These are phyloP conservation scores for Ptycholaimellus sp. DNA, from an alignment of 2,888 invertebrate genomes.

Conservation along the genomic window DNA sequence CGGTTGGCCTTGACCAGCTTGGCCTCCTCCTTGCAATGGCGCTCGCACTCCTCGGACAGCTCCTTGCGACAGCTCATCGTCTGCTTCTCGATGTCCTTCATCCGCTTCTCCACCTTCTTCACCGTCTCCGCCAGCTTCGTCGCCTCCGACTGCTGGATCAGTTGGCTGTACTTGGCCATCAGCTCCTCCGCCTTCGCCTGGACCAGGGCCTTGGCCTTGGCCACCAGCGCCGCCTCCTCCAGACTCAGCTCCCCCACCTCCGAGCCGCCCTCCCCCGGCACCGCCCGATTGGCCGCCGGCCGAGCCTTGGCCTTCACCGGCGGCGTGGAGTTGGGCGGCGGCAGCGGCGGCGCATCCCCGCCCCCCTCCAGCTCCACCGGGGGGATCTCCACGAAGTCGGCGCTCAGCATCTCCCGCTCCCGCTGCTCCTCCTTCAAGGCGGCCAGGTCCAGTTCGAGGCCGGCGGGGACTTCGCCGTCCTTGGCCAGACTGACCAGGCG, in stretches of 20 bases:
- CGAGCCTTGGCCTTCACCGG: too few relatives aligned
- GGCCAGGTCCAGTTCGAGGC: slow-evolving; percentile 3
- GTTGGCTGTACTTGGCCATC: slow-evolving; percentile 7
- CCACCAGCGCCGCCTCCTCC: not conserved
- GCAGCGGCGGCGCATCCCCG: not conserved
- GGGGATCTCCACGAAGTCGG: slow-evolving; percentile 4
- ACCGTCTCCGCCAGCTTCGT: slow-evolving; percentile 8
- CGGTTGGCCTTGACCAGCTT: slow-evolving; percentile 7
- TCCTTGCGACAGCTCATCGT: slow-evolving; percentile 9
- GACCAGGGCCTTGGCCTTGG: slow-evolving; percentile 4
- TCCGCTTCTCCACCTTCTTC: slow-evolving; percentile 10
- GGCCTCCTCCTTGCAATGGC: slow-evolving; percentile 7
- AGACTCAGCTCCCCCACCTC: not conserved
- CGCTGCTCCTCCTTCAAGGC: not conserved
- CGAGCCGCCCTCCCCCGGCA: not conserved
- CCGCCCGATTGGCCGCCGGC: too few relatives aligned
- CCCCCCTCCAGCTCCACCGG: too few relatives aligned
- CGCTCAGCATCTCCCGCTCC: not conserved
- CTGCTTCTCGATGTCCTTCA: slow-evolving; percentile 12
- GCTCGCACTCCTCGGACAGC: slow-evolving; percentile 8
- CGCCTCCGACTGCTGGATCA: slow-evolving; percentile 8
- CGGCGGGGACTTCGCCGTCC: slow-evolving; percentile 4
- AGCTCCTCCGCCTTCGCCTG: slow-evolving; percentile 7
- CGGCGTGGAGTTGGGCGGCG: not conserved
- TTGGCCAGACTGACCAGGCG: slow-evolving; percentile 5